phyloP scores from a whole-genome alignment of 2,113 vertebrate species.

The Terrapene triunguis region DNA sequence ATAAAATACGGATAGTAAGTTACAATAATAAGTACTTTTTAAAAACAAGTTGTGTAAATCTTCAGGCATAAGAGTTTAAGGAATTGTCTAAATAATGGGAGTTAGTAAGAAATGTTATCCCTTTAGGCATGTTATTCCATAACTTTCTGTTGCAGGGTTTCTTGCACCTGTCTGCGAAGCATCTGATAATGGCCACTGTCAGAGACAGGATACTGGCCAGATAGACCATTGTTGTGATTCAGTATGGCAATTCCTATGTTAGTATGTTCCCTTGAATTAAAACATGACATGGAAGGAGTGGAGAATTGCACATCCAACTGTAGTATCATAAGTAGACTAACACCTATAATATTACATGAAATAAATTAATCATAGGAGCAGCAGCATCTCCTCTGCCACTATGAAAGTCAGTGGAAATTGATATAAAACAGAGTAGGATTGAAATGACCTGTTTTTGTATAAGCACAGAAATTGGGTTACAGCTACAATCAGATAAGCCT shows the following conservation, averaged over 20 bases:
- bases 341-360: neutral
- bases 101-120: neutral
- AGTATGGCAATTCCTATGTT: neutral
- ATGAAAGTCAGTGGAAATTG: neutral
- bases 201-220: neutral
- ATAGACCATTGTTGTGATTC: neutral
- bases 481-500: neutral
- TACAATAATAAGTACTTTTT: neutral
- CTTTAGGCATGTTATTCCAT: accelerated
- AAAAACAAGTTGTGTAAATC: neutral
- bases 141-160: neutral
- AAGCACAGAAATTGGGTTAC: neutral
- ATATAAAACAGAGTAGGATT: neutral
- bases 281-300: neutral
- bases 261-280: neutral
- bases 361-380: neutral
- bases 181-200: neutral
- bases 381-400: neutral
- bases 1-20: neutral
- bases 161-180: neutral
- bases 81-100: neutral
- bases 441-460: neutral
- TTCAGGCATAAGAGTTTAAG: neutral
- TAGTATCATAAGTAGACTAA: neutral
- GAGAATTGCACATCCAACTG: neutral